Base-by-base conservation (phyloP, 1,140 invertebrate species). In the Drosophila melanica region DNA sequence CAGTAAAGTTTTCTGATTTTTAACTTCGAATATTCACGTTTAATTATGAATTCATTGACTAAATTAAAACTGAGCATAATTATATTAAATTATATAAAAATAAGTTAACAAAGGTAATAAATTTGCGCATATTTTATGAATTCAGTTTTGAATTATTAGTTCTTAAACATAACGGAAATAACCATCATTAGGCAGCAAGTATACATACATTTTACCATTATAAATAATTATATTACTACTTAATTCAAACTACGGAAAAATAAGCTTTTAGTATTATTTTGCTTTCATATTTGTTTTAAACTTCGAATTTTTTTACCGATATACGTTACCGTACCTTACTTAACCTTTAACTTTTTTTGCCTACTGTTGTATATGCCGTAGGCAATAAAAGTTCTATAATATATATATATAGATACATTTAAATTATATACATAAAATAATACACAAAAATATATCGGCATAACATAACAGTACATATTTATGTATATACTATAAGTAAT, bases 401-500 rank as follows among this genome's bases (percentile, higher is more conserved):
- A 39, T 2, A 39, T 51, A 51, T 16, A 9, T 4, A 44, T 11
- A n/a, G 4, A 39, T 39, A n/a, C 12, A 39, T 39, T 39, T 10
- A 51, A 33, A 33, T 33, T 11, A 51, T 51, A 5, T 14, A 16
- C 14, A 51, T 14, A 14, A n/a, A n/a, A n/a, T n/a, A 48, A n/a
- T n/a, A 39, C 6, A 39, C 10, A 20, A 37, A 37, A 14, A 18
- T 23, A 41, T 8, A 16, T 14, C 0, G 18, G 1, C 23, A 37
- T 54, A 54, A 12, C n/a, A 18, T n/a, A n/a, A n/a, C n/a, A n/a
- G n/a, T n/a, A n/a, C n/a, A 9, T 11, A 39, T 54, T 27, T 54
- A 30, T 57, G 23, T 57, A 57, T 27, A 57, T 57, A 57, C n/a
- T 20, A 42, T 30, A 27, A 4, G 18, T 14, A 55, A 8, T 23